Evolutionary conservation across 1,140 invertebrate genomes (phyloP).

Genomic region (Pantala flavescens): DNA sequence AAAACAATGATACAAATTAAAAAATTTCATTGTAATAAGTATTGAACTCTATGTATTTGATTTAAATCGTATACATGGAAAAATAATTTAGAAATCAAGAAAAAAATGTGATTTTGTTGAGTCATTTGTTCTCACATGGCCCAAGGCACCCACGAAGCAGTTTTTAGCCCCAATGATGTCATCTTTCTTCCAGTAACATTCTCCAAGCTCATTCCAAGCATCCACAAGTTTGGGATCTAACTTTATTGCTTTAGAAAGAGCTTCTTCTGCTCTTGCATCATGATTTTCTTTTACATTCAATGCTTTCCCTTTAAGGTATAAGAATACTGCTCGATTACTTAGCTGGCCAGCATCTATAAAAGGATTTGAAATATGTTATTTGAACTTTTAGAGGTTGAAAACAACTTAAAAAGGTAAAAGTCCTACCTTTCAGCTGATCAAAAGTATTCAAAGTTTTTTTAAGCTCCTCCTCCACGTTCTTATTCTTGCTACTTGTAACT

Average conservation of each 20-base stretch:
- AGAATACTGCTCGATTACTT: slow-evolving; percentile 53
- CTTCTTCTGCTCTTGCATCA: slow-evolving; percentile 56
- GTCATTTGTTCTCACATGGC: slow-evolving; percentile 51
- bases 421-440: slow-evolving; percentile 54
- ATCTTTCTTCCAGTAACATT: slow-evolving; percentile 81
- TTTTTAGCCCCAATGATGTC: slow-evolving; percentile 70
- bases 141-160: slow-evolving; percentile 72
- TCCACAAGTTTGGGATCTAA: slow-evolving; percentile 68
- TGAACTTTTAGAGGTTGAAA: slow-evolving; percentile 17
- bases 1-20: neutral
- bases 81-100: too few species aligned
- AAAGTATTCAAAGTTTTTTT: slow-evolving; percentile 50
- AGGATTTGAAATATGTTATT: slow-evolving; percentile 16
- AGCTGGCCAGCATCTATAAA: slow-evolving; percentile 31
- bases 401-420: neutral
- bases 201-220: slow-evolving; percentile 83
- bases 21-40: too few species aligned
- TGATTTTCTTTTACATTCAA: slow-evolving; percentile 63
- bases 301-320: slow-evolving; percentile 62
- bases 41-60: slow-evolving; percentile 11
- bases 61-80: too few species aligned
- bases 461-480: slow-evolving; percentile 54
- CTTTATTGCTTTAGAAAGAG: slow-evolving; percentile 73
- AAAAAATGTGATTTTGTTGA: too few species aligned
- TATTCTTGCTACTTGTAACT: slow-evolving; percentile 52